Conservation (phyloP, 2,888 invertebrate species). For the Dicycla oo region DNA sequence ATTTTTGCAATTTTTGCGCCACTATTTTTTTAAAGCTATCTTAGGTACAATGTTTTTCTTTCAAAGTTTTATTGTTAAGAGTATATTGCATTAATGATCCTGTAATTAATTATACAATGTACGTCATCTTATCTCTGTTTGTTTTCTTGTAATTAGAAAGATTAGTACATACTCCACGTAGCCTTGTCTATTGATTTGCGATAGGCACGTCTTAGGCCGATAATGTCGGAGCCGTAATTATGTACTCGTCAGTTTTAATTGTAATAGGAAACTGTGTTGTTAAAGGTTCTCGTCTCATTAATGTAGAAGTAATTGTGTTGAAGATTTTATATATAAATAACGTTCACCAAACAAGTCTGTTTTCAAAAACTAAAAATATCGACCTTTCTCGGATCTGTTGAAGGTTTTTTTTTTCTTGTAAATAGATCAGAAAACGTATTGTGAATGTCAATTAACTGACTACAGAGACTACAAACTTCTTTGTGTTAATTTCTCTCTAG, state of each 20-base stretch:
- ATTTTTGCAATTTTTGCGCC: conserved; percentile 21
- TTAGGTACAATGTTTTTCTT: too few species aligned
- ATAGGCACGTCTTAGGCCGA: conserved; percentile 53
- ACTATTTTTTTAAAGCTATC: too few species aligned
- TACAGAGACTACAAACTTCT: background rate
- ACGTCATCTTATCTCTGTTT: conserved; percentile 48
- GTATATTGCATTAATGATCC: background rate
- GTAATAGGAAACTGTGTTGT: conserved; percentile 35
- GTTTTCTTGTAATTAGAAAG: conserved; percentile 47
- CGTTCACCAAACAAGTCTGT: background rate
- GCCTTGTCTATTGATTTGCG: conserved; percentile 46
- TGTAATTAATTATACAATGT: conserved; percentile 6
- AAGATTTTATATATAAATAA: background rate
- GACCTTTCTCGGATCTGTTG: too few species aligned
- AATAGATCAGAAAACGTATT: background rate
- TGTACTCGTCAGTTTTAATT: conserved; percentile 44
- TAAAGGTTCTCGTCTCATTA: conserved; percentile 38
- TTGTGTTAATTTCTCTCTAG: background rate
- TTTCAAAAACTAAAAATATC: background rate
- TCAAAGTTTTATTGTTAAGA: background rate
- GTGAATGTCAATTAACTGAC: background rate
- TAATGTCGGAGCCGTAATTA: conserved; percentile 45
- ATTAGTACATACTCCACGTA: conserved; percentile 34
- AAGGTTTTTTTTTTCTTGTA: background rate
- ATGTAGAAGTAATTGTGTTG: conserved; percentile 1